Evolutionary conservation across 2,888 invertebrate species (phyloP).

Genomic region (Calameuta idolon): DNA sequence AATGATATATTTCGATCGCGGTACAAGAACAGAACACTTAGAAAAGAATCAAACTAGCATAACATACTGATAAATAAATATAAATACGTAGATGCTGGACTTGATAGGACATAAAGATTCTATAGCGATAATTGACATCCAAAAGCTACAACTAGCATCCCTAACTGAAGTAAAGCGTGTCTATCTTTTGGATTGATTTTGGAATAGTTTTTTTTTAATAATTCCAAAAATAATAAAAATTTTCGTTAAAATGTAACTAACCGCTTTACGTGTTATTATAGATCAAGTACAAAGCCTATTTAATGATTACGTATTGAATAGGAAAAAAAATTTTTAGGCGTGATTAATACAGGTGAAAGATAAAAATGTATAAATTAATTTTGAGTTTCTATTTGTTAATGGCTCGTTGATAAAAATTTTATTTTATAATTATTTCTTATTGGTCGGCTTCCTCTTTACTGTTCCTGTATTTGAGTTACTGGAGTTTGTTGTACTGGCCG

Average conservation of each 20-base stretch:
- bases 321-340: background rate
- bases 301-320: background rate
- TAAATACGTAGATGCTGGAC: constrained; percentile 7
- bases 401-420: constrained; percentile 15
- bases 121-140: constrained; percentile 1
- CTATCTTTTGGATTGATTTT: background rate
- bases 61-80: constrained; percentile 10
- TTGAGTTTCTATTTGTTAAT: constrained; percentile 21
- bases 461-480: constrained; percentile 49
- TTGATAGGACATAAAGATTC: background rate
- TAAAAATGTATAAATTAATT: background rate
- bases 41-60: background rate
- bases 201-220: constrained; percentile 2
- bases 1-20: constrained; percentile 35
- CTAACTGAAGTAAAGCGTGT: constrained; percentile 4
- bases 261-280: constrained; percentile 8
- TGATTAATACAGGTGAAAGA: constrained; percentile 9
- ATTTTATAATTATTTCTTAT: constrained; percentile 35
- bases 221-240: constrained; percentile 16
- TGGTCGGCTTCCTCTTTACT: constrained; percentile 49
- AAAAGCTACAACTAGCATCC: constrained; percentile 17
- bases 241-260: constrained; percentile 11
- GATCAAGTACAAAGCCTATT: constrained; percentile 14
- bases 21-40: background rate
- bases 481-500: constrained; percentile 39